Percentiles rank a stretch among this genome's conserved stretches.
Conservation (phyloP, 2,797 vertebrate species). For the Myripristis jacobus region DNA sequence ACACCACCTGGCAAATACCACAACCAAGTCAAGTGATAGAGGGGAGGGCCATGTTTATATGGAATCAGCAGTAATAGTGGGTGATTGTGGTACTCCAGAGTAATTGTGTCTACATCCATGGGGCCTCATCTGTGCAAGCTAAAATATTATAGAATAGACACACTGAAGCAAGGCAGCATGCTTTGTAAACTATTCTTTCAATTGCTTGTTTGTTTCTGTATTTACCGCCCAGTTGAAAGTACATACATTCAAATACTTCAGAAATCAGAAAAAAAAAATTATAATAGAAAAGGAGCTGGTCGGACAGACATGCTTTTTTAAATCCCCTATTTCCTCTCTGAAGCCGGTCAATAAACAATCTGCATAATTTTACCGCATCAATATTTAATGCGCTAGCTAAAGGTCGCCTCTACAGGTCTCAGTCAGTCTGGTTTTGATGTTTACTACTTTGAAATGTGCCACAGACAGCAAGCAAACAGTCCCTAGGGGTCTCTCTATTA, state of each 20-base stretch:
- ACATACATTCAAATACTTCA: conserved; percentile 61
- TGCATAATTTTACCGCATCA: conserved; percentile 89
- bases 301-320: conserved; percentile 37
- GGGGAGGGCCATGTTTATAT: conserved; percentile 69
- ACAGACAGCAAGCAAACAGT: conserved; percentile 82
- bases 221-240: conserved; percentile 51
- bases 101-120: conserved; percentile 72
- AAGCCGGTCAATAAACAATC: conserved; percentile 89
- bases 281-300: conserved; percentile 57
- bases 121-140: conserved; percentile 63
- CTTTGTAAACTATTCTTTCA: conserved; percentile 72
- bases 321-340: conserved; percentile 59
- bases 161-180: conserved; percentile 63
- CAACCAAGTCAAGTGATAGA: conserved; percentile 72
- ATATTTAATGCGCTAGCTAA: conserved; percentile 91
- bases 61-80: conserved; percentile 79
- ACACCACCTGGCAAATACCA: conserved; percentile 83
- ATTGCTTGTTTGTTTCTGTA: conserved; percentile 74
- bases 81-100: conserved; percentile 79
- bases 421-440: conserved; percentile 81
- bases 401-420: conserved; percentile 83
- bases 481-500: conserved; percentile 57
- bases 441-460: conserved; percentile 85
- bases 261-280: conserved; percentile 77
- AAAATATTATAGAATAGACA: conserved; percentile 64